phyloP scores from a whole-genome alignment of 2,888 invertebrate species.

The Pandemis corylana region DNA sequence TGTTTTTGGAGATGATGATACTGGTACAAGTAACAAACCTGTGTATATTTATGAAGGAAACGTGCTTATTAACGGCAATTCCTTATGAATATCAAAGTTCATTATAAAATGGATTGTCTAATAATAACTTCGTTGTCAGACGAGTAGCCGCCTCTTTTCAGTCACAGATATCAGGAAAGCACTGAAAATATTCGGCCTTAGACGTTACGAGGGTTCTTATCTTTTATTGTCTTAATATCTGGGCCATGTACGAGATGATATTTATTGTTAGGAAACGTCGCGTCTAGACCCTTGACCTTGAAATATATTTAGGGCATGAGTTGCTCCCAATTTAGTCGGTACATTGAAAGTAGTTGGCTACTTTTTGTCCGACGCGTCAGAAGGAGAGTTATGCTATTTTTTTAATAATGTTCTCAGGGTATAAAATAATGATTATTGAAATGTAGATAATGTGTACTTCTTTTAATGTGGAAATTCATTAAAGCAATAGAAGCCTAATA shows the following conservation, averaged over 20 bases:
- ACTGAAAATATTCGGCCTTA: constrained; percentile 53
- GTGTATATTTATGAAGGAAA: background rate
- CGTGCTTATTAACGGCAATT: constrained; percentile 2
- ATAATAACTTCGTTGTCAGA: constrained; percentile 74
- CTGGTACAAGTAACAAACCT: background rate
- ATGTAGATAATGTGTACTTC: no score
- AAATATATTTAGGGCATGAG: constrained; percentile 19
- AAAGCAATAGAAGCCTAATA: no score
- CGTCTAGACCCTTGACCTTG: constrained; percentile 31
- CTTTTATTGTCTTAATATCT: constrained; percentile 36
- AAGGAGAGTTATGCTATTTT: no score
- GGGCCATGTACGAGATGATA: constrained; percentile 21
- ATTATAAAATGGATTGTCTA: constrained; percentile 64
- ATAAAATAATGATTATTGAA: background rate
- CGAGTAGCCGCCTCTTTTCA: constrained; percentile 55
- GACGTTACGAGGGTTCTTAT: constrained; percentile 38
- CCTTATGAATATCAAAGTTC: constrained; percentile 66
- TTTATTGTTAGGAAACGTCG: constrained; percentile 19
- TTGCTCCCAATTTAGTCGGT: constrained; percentile 14
- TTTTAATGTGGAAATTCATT: no score
- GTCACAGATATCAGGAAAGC: constrained; percentile 75
- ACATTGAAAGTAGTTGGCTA: background rate
- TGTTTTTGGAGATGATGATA: background rate
- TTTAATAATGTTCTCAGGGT: background rate
- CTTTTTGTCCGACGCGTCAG: background rate